phyloP scores from a whole-genome alignment of 2,113 vertebrate genomes.

The Pseudorectes ferrugineus region DNA sequence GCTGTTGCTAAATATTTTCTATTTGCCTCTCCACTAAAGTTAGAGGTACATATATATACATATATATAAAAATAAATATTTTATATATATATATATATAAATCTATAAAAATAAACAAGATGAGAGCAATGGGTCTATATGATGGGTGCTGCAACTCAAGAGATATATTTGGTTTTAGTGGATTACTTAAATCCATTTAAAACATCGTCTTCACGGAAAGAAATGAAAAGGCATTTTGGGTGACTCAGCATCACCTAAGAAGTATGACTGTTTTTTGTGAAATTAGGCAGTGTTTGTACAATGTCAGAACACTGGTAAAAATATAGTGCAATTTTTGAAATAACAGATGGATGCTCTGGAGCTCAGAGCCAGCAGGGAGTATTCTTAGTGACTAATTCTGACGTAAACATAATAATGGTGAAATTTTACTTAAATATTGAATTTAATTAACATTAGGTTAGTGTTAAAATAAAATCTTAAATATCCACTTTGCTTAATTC shows the following conservation, averaged over 20 bases:
- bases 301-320: neutral
- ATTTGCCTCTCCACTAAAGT: neutral
- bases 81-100: no score
- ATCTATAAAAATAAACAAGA: neutral
- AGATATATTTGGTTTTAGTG: neutral
- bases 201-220: neutral
- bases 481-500: neutral
- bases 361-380: neutral
- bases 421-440: slow-evolving; percentile 13
- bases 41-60: neutral
- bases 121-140: neutral
- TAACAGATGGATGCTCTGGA: neutral
- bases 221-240: neutral
- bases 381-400: neutral
- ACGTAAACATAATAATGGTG: neutral
- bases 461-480: neutral
- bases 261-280: neutral
- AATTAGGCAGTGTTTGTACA: neutral
- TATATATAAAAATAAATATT: neutral
- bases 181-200: neutral
- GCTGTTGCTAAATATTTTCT: neutral
- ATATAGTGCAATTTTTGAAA: neutral
- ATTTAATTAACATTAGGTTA: neutral
- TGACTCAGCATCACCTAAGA: neutral
- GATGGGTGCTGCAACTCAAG: neutral